phyloP scores from a whole-genome alignment of 1,140 invertebrate species.

The Chelonus insularis region DNA sequence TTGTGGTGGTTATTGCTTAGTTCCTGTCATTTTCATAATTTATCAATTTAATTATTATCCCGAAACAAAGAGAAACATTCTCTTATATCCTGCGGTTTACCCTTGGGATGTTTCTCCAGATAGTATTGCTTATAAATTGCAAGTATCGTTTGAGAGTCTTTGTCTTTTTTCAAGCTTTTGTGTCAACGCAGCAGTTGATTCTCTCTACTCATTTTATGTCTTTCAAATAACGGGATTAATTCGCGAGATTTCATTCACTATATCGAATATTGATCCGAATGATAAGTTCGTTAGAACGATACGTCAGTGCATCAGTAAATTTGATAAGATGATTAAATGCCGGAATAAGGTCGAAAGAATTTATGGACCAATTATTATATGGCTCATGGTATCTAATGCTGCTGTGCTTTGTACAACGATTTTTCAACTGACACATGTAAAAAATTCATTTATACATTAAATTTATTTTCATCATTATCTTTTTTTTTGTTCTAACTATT shows the following conservation, averaged over 20 bases:
- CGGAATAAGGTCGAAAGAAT: constrained; percentile 32
- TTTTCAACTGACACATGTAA: constrained; percentile 38
- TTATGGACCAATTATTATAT: constrained; percentile 37
- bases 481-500: not conserved
- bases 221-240: constrained; percentile 12
- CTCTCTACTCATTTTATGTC: not conserved
- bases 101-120: not conserved
- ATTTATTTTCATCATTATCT: not conserved
- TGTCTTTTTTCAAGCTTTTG: not conserved
- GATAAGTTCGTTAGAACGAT: not conserved
- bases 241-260: not conserved
- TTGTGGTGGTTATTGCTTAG: too few species aligned
- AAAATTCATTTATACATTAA: not conserved
- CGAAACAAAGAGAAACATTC: not conserved
- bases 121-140: not conserved
- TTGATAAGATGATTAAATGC: constrained; percentile 24
- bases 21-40: too few species aligned
- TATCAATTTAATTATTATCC: too few species aligned
- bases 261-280: not conserved
- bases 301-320: constrained; percentile 5
- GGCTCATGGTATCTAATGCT: constrained; percentile 33
- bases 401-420: constrained; percentile 36
- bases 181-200: not conserved
- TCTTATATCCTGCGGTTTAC: not conserved
- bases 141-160: not conserved